Conservation (phyloP, 2,888 invertebrate genomes). For the Epistrophe eligans region DNA sequence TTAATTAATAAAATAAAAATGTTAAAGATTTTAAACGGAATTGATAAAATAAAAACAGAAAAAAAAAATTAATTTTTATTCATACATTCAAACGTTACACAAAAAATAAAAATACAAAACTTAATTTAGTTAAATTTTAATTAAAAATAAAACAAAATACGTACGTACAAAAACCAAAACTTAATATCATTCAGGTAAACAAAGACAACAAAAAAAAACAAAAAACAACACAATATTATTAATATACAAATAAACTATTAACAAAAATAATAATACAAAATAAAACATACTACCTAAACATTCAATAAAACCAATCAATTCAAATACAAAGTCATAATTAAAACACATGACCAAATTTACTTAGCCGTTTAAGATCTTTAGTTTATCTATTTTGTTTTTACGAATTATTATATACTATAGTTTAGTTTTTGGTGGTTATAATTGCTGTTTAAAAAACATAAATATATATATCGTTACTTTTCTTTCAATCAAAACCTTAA, state of each 20-base stretch:
- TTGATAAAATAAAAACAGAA: constrained; percentile 42
- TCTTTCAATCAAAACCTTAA: no score
- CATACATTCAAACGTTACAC: neutral
- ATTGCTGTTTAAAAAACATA: neutral
- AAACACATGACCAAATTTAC: constrained; percentile 47
- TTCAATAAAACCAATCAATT: constrained; percentile 21
- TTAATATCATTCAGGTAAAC: constrained; percentile 46
- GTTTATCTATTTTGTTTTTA: constrained; percentile 28
- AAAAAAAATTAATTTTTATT: neutral
- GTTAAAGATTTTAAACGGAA: constrained; percentile 71
- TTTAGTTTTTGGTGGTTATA: constrained; percentile 23
- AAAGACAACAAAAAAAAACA: constrained; percentile 36
- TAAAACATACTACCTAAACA: constrained; percentile 5
- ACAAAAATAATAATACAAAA: constrained; percentile 21
- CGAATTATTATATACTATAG: constrained; percentile 1
- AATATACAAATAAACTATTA: constrained; percentile 38
- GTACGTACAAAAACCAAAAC: constrained; percentile 23
- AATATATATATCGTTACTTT: no score
- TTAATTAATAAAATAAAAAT: constrained; percentile 12
- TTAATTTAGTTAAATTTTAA: neutral
- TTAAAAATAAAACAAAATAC: constrained; percentile 36
- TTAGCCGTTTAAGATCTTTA: constrained; percentile 72
- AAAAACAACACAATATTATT: constrained; percentile 36
- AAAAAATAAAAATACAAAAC: constrained; percentile 15
- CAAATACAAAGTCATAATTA: constrained; percentile 53